Evolutionary conservation across 2,888 invertebrate genomes (phyloP), one percentile per base, ranked within the genome.

Genomic region (Ophion ellenae): DNA sequence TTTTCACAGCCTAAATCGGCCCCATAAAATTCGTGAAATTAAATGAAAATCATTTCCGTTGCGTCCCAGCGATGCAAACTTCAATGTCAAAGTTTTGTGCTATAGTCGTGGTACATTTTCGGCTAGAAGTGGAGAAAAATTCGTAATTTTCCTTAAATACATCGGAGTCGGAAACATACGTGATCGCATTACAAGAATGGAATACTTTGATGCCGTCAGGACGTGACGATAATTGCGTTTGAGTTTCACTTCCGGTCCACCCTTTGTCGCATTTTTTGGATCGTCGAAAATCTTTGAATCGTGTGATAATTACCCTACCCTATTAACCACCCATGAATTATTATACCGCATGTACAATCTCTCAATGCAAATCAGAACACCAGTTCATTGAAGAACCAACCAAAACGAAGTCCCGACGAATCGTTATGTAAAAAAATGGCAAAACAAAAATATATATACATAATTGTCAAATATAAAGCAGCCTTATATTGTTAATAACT

Each of bases 361-460:
- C n/a, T 57, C 59, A 69, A 24, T 69, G 24, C 7, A 61, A 61
- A n/a, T 36, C n/a, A 32, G 73, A 53, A 59, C 53, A 61, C 7
- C 59, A 57, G 28, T 59, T 28, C 32, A 28, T 71, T 11, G n/a
- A 10, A 59, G 36, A 61, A 20, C 28, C 5, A 20, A 24, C 47
- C 10, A 20, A 70, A 28, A 47, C 1, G 14, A 3, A 24, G 4
- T 28, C 10, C 2, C 66, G 17, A 66, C 28, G 17, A 40, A 59
- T 32, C 10, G 36, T 61, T 59, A 9, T 17, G 17, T 53, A 53
- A 53, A 53, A 32, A 36, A 32, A 57, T 28, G 2, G 17, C 14
- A 32, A 36, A 53, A 71, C 3, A 70, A 70, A 47, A 28, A 53
- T 9, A 53, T 17, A 40, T 11, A n/a, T 57, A 36, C 9, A 66